These are phyloP conservation scores for Drosophila mayaguana DNA, from an alignment of 2,888 invertebrate species.

Conservation along the genomic window DNA sequence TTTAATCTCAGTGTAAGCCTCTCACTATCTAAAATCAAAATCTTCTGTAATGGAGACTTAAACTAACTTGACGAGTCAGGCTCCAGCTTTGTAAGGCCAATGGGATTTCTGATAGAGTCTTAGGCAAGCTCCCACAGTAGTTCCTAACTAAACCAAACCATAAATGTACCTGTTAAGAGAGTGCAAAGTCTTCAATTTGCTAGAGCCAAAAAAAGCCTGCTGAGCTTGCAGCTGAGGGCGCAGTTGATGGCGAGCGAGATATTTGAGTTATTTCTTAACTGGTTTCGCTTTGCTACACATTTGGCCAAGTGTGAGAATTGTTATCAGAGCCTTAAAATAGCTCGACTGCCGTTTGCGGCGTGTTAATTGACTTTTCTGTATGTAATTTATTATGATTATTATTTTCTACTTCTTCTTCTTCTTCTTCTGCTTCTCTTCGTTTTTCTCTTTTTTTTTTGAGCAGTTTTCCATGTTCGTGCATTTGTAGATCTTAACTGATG, in stretches of 20 bases:
- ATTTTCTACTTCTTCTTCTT: background rate
- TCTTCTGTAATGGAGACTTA: background rate
- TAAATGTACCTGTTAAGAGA: too few relatives aligned
- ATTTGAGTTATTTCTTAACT: slow-evolving; percentile 3
- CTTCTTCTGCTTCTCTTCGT: background rate
- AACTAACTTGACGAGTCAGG: too few relatives aligned
- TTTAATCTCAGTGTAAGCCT: background rate
- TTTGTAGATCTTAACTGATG: slow-evolving; percentile 39
- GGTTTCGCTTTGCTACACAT: slow-evolving; percentile 13
- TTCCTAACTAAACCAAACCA: too few relatives aligned
- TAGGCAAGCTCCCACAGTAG: too few relatives aligned
- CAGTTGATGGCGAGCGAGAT: background rate
- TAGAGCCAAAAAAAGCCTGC: too few relatives aligned
- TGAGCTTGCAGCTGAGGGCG: slow-evolving; percentile 1
- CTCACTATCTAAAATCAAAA: background rate
- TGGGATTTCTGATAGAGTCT: too few relatives aligned
- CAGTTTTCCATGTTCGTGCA: slow-evolving; percentile 7
- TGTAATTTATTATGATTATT: slow-evolving; percentile 19
- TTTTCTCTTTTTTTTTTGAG: background rate
- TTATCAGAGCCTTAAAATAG: slow-evolving; percentile 12
- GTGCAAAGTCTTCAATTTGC: too few relatives aligned
- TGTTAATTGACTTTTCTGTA: slow-evolving; percentile 26
- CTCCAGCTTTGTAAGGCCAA: too few relatives aligned
- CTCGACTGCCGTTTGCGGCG: slow-evolving; percentile 5
- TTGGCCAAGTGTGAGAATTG: slow-evolving; percentile 7